Percentiles rank a stretch among this genome's conserved stretches.
Evolutionary conservation across 2,888 invertebrate genomes (phyloP).

Genomic region (Drosophila percnosoma): DNA sequence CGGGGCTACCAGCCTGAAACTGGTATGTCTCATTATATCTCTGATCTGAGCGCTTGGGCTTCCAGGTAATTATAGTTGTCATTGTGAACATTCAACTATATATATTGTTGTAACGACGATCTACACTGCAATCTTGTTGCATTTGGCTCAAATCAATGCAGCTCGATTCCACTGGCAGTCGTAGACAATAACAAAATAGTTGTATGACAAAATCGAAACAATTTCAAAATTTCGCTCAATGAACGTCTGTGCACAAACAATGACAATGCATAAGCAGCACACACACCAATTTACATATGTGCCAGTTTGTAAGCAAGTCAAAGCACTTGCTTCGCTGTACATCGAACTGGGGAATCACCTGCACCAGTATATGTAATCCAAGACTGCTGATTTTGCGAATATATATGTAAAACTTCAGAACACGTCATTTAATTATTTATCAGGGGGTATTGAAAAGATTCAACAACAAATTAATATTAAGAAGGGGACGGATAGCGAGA

Average conservation of each 20-base stretch:
- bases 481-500: no score
- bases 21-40: background rate
- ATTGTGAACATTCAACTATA: background rate
- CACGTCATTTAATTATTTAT: no score
- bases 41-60: background rate
- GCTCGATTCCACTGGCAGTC: conserved; percentile 11
- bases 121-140: conserved; percentile 2
- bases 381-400: background rate
- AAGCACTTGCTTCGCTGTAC: background rate
- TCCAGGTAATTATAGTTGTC: conserved; percentile 18
- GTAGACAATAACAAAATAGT: conserved; percentile 46
- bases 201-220: conserved; percentile 43
- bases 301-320: background rate
- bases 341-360: conserved; percentile 24
- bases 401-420: background rate
- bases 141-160: conserved; percentile 4
- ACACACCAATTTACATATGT: conserved; percentile 9
- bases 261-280: conserved; percentile 31
- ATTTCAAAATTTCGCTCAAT: conserved; percentile 50
- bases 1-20: background rate
- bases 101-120: background rate
- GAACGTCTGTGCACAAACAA: conserved; percentile 50
- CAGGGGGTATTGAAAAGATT: no score
- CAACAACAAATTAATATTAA: no score
- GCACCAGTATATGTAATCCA: background rate